Evolutionary conservation across 2,113 vertebrate genomes (phyloP).

Genomic region (Micronycteris hirsuta): DNA sequence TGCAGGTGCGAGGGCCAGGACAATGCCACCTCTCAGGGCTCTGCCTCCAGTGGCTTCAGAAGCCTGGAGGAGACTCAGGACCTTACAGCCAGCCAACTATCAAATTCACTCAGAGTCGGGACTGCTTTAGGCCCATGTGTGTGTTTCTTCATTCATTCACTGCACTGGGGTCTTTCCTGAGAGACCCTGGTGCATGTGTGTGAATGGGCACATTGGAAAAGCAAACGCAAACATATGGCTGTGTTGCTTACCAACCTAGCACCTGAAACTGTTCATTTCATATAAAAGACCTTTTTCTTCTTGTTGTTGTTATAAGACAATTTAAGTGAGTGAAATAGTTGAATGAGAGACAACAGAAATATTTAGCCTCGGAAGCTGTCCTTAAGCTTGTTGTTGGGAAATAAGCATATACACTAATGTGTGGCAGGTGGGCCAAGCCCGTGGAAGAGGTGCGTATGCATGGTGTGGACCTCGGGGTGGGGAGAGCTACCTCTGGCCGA

Average conservation of each 20-base stretch:
- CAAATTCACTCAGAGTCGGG: background rate
- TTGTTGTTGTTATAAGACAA: background rate
- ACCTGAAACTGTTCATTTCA: background rate
- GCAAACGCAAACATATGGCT: background rate
- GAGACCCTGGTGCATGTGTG: background rate
- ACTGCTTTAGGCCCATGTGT: background rate
- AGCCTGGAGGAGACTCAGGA: background rate
- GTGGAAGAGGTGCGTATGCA: accelerated
- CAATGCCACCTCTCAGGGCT: accelerated
- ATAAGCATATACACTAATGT: background rate
- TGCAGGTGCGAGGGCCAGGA: background rate
- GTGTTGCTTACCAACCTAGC: background rate
- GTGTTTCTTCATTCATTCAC: background rate
- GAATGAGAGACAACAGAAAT: background rate
- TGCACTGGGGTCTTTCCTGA: background rate
- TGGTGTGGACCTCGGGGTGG: background rate
- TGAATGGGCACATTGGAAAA: background rate
- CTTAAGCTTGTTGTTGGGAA: background rate
- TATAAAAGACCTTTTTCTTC: background rate
- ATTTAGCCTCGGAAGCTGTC: background rate
- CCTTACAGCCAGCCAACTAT: background rate
- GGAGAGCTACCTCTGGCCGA: background rate
- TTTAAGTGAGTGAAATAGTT: background rate
- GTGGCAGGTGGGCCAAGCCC: background rate
- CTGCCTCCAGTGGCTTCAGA: background rate